phyloP scores from a whole-genome alignment of 2,113 vertebrate species.

The Cheilinus undulatus region DNA sequence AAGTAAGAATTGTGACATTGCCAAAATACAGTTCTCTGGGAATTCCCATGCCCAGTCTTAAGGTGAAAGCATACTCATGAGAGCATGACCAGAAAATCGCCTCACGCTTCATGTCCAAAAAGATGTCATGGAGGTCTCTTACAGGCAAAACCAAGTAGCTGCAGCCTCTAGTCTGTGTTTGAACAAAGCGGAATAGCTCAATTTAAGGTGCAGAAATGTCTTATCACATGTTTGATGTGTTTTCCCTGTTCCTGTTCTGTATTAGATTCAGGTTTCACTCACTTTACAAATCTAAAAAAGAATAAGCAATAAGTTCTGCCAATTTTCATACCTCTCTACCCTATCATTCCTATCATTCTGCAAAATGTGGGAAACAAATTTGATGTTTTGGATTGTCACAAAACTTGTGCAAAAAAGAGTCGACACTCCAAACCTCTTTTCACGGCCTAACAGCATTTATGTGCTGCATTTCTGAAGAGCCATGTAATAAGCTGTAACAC shows the following conservation, averaged over 20 bases:
- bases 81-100: not conserved
- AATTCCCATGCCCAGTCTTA: not conserved
- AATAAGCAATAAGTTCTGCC: conserved; percentile 15
- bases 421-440: not conserved
- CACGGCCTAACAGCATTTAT: not conserved
- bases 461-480: not conserved
- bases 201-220: not conserved
- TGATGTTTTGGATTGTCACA: conserved; percentile 19
- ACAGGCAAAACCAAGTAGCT: not conserved
- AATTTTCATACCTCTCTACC: conserved; percentile 44
- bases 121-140: not conserved
- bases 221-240: not conserved
- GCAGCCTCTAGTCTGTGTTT: not conserved
- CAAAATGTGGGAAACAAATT: conserved; percentile 11
- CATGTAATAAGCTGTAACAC: not conserved
- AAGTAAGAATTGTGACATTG: too few species aligned
- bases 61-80: not conserved
- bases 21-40: too few species aligned
- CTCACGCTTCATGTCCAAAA: not conserved
- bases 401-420: not conserved
- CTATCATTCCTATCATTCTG: conserved; percentile 18
- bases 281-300: conserved; percentile 2
- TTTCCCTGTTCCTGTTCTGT: conserved; percentile 5
- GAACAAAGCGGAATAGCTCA: not conserved
- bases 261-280: not conserved